Evolutionary conservation across 2,888 invertebrate genomes (phyloP).

Genomic region (Stramonita haemastoma): DNA sequence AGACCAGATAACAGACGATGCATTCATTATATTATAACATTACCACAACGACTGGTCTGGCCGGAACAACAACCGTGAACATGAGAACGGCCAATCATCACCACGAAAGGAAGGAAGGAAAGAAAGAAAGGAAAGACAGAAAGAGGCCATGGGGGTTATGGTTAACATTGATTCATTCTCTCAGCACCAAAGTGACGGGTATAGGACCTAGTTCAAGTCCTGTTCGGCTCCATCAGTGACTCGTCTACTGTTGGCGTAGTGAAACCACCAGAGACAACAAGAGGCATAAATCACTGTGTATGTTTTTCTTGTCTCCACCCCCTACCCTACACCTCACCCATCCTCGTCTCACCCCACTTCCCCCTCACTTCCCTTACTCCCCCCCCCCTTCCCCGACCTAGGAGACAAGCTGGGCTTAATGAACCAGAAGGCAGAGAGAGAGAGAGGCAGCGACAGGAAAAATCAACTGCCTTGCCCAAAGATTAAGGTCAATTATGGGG

Average conservation of each 20-base stretch:
- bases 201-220: too few relatives aligned
- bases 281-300: too few relatives aligned
- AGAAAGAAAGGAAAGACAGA: too few relatives aligned
- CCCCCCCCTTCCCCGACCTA: not conserved
- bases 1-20: too few relatives aligned
- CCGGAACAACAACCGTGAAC: not conserved
- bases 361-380: not conserved
- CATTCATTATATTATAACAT: not conserved
- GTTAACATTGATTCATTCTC: too few relatives aligned
- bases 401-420: constrained; percentile 31
- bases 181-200: too few relatives aligned
- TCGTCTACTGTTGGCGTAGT: too few relatives aligned
- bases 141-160: too few relatives aligned
- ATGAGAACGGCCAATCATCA: not conserved
- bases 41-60: not conserved
- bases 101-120: too few relatives aligned
- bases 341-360: not conserved
- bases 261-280: too few relatives aligned
- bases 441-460: constrained; percentile 31
- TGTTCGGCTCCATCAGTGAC: too few relatives aligned
- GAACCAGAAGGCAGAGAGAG: constrained; percentile 24
- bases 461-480: not conserved
- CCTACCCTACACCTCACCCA: not conserved
- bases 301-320: too few relatives aligned
- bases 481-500: constrained; percentile 33